Conservation (phyloP, 2,113 vertebrate genomes). For the Platichthys stellatus region DNA sequence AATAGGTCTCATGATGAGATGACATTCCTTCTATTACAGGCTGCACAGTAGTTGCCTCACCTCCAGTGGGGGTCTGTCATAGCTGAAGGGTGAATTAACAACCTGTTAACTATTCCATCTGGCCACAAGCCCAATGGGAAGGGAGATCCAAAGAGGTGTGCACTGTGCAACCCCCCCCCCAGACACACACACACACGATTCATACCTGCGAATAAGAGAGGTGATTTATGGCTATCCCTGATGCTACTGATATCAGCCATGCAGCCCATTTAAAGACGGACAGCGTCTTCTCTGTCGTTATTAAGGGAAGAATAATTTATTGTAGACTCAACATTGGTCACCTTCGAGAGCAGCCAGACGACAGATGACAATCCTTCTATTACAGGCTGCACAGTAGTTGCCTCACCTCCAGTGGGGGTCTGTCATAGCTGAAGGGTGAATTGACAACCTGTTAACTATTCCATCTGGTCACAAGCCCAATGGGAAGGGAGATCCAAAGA, state of each 20-base stretch:
- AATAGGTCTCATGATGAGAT: neutral
- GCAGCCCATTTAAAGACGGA: conserved; percentile 30
- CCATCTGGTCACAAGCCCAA: conserved; percentile 32
- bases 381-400: conserved; percentile 1
- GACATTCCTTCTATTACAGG: conserved; percentile 10
- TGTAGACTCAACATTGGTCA: conserved; percentile 18
- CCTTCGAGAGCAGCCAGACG: conserved; percentile 13
- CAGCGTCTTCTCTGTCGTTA: conserved; percentile 40
- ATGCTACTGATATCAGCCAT: conserved; percentile 7
- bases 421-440: conserved; percentile 24
- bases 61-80: neutral
- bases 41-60: conserved; percentile 10
- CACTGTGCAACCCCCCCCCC: neutral
- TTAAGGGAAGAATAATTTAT: conserved; percentile 55
- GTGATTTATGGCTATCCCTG: conserved; percentile 53
- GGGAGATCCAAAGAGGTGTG: conserved; percentile 5
- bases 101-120: conserved; percentile 47
- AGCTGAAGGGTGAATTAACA: conserved; percentile 42
- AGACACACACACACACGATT: neutral
- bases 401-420: conserved; percentile 12
- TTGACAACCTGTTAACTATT: conserved; percentile 48
- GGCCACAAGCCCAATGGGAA: conserved; percentile 18
- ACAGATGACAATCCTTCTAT: conserved; percentile 11
- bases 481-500: conserved; percentile 10
- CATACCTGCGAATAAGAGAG: conserved; percentile 5